Conservation (phyloP, 2,113 vertebrate species). For the Hylia prasina region DNA sequence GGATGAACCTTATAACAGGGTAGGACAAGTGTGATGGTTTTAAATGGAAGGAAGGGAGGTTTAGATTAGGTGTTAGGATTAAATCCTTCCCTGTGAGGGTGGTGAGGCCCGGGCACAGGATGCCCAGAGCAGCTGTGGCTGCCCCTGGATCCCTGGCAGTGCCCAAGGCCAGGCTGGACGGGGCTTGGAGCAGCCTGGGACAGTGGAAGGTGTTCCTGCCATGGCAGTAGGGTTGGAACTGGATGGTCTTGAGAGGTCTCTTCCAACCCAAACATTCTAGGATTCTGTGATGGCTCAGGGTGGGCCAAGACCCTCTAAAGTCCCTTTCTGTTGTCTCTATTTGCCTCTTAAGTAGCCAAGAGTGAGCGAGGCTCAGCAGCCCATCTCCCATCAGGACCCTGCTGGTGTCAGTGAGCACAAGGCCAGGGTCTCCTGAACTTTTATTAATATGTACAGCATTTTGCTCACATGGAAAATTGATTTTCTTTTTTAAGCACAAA, state of each 20-base stretch:
- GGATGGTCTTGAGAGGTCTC: background rate
- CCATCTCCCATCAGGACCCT: background rate
- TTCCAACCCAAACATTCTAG: background rate
- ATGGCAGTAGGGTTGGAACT: too few relatives aligned
- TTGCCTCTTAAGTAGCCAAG: background rate
- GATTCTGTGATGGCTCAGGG: background rate
- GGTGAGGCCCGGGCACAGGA: background rate
- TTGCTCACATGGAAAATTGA: conserved; percentile 65
- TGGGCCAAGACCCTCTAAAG: background rate
- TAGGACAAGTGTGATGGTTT: background rate
- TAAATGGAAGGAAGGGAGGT: background rate
- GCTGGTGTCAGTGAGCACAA: fast-evolving
- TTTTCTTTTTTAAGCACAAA: conserved; percentile 70
- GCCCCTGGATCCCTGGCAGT: background rate
- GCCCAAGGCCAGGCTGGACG: fast-evolving
- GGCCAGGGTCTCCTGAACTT: conserved; percentile 4
- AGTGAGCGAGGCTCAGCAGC: background rate
- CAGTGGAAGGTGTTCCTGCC: background rate
- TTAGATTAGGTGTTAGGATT: background rate
- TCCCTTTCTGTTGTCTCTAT: background rate
- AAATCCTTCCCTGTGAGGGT: background rate
- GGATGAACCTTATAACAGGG: fast-evolving
- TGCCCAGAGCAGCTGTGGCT: background rate
- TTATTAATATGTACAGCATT: conserved; percentile 55
- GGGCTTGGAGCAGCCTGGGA: background rate